These are phyloP conservation scores for Lepas anatifera DNA, from an alignment of 2,888 invertebrate species.

Conservation along the genomic window DNA sequence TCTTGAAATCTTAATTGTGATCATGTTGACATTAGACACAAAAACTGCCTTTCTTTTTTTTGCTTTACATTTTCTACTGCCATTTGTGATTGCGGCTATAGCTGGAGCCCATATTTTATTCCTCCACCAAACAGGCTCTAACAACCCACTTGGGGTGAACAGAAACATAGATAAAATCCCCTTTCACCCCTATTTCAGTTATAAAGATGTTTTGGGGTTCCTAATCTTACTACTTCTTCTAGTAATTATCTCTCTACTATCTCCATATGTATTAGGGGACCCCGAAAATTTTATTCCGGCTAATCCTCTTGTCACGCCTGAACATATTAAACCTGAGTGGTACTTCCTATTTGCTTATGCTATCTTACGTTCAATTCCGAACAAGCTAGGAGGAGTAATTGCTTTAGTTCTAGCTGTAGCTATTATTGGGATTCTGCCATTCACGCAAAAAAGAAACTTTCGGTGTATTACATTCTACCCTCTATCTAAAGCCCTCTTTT, in stretches of 20 bases:
- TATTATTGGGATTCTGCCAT: conserved; percentile 50
- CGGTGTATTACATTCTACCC: conserved; percentile 48
- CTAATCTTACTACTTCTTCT: conserved; percentile 43
- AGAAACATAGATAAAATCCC: conserved; percentile 54
- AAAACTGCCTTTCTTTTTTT: too few relatives aligned
- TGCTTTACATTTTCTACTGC: conserved; percentile 57
- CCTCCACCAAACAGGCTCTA: conserved; percentile 53
- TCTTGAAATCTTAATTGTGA: conserved; percentile 28
- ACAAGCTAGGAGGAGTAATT: conserved; percentile 63
- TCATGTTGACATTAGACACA: conserved; percentile 26
- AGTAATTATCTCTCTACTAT: conserved; percentile 41
- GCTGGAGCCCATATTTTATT: conserved; percentile 51
- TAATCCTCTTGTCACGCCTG: conserved; percentile 53
- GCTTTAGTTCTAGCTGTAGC: conserved; percentile 51
- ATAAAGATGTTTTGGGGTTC: conserved; percentile 51
- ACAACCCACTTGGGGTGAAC: conserved; percentile 51
- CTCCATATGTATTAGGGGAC: conserved; percentile 50
- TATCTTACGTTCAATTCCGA: conserved; percentile 64
- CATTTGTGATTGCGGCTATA: conserved; percentile 51
- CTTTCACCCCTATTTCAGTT: conserved; percentile 52
- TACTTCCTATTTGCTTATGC: conserved; percentile 73
- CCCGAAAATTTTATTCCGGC: conserved; percentile 62
- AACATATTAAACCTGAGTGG: conserved; percentile 73
- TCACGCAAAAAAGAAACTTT: conserved; percentile 44
- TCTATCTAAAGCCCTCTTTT: conserved; percentile 35